Percentiles rank a stretch among this genome's conserved stretches.
Evolutionary conservation across 1,140 invertebrate genomes (phyloP).

Genomic region (Lordiphosa mommai): DNA sequence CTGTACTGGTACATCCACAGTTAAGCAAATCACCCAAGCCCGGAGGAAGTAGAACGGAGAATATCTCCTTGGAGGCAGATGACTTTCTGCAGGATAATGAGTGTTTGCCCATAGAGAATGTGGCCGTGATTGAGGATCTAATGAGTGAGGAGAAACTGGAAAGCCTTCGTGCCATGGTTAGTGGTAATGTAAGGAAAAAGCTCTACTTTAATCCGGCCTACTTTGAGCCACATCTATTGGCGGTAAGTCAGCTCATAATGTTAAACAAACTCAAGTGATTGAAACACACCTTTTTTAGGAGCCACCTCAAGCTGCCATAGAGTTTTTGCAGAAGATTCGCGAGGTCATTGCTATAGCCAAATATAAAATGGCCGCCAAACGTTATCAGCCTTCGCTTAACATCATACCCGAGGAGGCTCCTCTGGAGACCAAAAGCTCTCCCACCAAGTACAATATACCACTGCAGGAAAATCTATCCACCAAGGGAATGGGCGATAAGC

Average conservation of each 20-base stretch:
- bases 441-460: constrained; percentile 53
- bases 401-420: constrained; percentile 89
- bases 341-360: constrained; percentile 93
- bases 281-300: constrained; percentile 81
- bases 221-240: constrained; percentile 90
- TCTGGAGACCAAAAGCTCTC: constrained; percentile 52
- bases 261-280: background rate
- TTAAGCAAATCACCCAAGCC: constrained; percentile 41
- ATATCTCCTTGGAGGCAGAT: constrained; percentile 26
- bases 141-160: constrained; percentile 84
- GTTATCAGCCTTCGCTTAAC: constrained; percentile 88
- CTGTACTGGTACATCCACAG: constrained; percentile 85
- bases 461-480: constrained; percentile 61
- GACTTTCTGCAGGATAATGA: constrained; percentile 81
- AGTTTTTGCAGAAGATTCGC: constrained; percentile 92
- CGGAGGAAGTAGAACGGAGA: constrained; percentile 22
- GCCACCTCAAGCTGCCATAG: constrained; percentile 91
- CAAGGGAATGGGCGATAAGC: constrained; percentile 83
- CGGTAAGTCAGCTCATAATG: constrained; percentile 82
- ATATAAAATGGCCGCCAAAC: constrained; percentile 90
- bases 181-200: constrained; percentile 86
- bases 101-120: constrained; percentile 89
- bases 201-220: constrained; percentile 93
- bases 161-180: constrained; percentile 83
- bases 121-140: constrained; percentile 90